These are phyloP conservation scores for Rotaria macrura DNA, from an alignment of 2,888 invertebrate genomes.

Conservation along the genomic window DNA sequence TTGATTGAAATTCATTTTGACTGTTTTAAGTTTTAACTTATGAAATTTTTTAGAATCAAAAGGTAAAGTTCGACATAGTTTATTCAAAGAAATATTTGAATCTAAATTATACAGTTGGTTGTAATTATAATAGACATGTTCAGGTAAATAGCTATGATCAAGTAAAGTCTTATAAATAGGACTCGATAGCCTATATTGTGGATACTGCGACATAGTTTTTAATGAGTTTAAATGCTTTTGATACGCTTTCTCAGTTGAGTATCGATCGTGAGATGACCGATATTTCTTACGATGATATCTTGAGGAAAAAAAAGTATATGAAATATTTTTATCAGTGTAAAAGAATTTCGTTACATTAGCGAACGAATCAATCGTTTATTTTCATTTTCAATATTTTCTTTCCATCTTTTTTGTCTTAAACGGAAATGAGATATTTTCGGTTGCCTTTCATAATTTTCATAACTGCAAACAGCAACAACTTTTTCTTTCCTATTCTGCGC, in stretches of 20 bases:
- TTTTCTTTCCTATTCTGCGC: not conserved
- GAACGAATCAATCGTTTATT: not conserved
- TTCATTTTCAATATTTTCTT: not conserved
- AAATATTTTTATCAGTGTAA: not conserved
- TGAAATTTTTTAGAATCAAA: not conserved
- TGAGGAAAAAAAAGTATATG: not conserved
- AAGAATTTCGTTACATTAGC: not conserved
- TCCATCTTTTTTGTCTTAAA: not conserved
- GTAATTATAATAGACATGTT: not conserved
- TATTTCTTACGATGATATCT: not conserved
- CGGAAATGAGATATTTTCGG: not conserved
- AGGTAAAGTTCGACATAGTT: not conserved
- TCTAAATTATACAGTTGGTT: not conserved
- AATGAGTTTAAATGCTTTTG: not conserved
- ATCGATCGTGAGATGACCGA: not conserved
- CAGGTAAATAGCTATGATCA: not conserved
- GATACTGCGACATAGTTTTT: not conserved
- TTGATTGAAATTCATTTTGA: not conserved
- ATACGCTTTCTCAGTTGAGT: not conserved
- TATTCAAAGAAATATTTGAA: not conserved
- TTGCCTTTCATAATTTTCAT: not conserved
- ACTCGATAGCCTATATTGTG: not conserved
- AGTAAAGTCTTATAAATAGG: not conserved
- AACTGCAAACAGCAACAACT: not conserved
- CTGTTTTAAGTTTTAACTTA: not conserved